A percentile compares a stretch with the other conserved stretches of the same genome.
These are phyloP conservation scores for Koerneria pararmatus DNA, from an alignment of 2,888 invertebrate species.

Conservation along the genomic window DNA sequence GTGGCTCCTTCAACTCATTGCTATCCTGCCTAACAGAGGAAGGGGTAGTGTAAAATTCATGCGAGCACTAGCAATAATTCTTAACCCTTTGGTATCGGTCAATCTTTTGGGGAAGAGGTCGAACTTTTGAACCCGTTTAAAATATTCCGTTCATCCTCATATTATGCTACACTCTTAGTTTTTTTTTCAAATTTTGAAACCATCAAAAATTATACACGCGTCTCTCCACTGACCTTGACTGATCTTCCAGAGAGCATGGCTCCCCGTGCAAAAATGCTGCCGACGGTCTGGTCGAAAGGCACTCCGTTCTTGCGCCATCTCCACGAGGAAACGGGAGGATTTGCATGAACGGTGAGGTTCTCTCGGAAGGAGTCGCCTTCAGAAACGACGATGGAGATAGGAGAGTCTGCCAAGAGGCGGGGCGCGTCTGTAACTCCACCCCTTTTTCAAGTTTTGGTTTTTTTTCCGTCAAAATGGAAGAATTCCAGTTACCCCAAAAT, in stretches of 20 bases:
- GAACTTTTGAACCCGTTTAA: no score
- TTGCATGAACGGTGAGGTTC: constrained; percentile 51
- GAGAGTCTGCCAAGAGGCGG: constrained; percentile 44
- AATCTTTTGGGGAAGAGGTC: no score
- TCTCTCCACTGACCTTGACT: constrained; percentile 24
- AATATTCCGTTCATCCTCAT: no score
- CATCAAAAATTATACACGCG: no score
- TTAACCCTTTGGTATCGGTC: no score
- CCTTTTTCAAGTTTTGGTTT: neutral
- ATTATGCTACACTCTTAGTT: no score
- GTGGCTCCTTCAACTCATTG: no score
- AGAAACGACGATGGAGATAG: constrained; percentile 46
- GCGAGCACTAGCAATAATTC: no score
- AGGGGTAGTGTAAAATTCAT: no score
- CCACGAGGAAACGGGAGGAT: constrained; percentile 52
- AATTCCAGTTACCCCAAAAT: neutral
- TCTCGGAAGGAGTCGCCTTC: constrained; percentile 57
- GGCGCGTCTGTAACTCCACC: constrained; percentile 47
- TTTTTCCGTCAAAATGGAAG: constrained; percentile 10
- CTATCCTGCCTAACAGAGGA: no score
- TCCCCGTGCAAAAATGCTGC: constrained; percentile 41
- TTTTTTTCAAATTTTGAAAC: no score
- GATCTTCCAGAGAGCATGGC: constrained; percentile 38
- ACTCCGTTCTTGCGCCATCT: constrained; percentile 50
- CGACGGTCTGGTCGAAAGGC: constrained; percentile 48